Percentiles rank a stretch among this genome's conserved stretches.
phyloP scores from a whole-genome alignment of 2,888 invertebrate genomes.

The Hecatera dysodea region DNA sequence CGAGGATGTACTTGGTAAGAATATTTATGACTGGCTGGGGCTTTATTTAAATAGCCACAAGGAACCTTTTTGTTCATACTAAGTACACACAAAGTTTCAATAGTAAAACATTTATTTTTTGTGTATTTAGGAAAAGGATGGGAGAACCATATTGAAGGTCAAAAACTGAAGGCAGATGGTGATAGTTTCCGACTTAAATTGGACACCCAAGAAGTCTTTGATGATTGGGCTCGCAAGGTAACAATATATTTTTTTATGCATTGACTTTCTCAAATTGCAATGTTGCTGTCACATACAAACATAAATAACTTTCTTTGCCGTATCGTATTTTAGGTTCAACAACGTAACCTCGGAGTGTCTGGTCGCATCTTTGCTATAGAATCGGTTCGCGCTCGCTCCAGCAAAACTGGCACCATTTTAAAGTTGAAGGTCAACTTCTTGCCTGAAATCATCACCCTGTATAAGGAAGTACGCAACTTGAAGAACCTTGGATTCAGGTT shows the following conservation, averaged over 20 bases:
- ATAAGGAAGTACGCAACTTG: conserved; percentile 99
- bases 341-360: conserved; percentile 97
- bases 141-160: conserved; percentile 99
- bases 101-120: conserved; percentile 5
- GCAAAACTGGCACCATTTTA: conserved; percentile 95
- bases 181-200: conserved; percentile 99
- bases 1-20: conserved; percentile 98
- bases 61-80: conserved; percentile 2
- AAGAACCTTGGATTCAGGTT: conserved; percentile 97
- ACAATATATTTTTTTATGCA: conserved; percentile 3
- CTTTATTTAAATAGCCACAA: not conserved
- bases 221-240: conserved; percentile 98
- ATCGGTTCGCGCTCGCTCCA: conserved; percentile 94
- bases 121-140: conserved; percentile 95
- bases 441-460: conserved; percentile 99
- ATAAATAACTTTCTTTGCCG: not conserved
- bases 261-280: not conserved
- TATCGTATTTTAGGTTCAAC: conserved; percentile 92
- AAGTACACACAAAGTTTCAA: too few species aligned
- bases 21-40: not conserved
- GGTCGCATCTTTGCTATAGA: conserved; percentile 99
- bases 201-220: conserved; percentile 99
- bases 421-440: conserved; percentile 98
- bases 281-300: not conserved
- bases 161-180: conserved; percentile 98